Percentiles rank a stretch among this genome's conserved stretches.
Conservation (phyloP, 2,888 invertebrate species). For the Chalcis sispes region DNA sequence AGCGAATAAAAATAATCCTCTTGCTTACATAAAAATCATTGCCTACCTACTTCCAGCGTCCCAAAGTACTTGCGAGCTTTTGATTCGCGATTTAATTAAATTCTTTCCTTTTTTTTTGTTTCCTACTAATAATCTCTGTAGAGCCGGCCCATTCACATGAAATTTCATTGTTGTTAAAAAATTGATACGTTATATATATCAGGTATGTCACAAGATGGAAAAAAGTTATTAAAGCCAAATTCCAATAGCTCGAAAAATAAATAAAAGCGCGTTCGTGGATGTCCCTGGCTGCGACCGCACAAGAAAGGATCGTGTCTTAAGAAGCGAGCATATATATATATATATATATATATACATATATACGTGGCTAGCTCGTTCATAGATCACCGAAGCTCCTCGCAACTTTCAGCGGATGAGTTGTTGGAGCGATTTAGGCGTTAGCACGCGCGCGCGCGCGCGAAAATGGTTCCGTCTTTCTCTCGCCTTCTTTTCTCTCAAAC, state of each 20-base stretch:
- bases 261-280: constrained; percentile 10
- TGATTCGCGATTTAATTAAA: too few relatives aligned
- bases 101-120: too few relatives aligned
- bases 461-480: constrained; percentile 66
- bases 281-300: not conserved
- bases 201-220: too few relatives aligned
- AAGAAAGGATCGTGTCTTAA: constrained; percentile 36
- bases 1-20: too few relatives aligned
- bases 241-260: constrained; percentile 7
- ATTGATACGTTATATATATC: too few relatives aligned
- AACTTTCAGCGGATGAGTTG: constrained; percentile 75
- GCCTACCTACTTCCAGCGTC: too few relatives aligned
- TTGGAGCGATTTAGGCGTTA: constrained; percentile 74
- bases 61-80: too few relatives aligned
- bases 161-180: too few relatives aligned
- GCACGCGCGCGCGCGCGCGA: constrained; percentile 50
- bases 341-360: not conserved
- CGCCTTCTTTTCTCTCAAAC: constrained; percentile 33
- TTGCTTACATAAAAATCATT: too few relatives aligned
- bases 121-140: too few relatives aligned
- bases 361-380: constrained; percentile 60
- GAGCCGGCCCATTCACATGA: too few relatives aligned
- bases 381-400: constrained; percentile 73
- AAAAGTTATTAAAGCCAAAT: not conserved
- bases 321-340: not conserved